These are phyloP conservation scores for Ptychoptera contaminata DNA, from an alignment of 2,888 invertebrate species.

Conservation along the genomic window DNA sequence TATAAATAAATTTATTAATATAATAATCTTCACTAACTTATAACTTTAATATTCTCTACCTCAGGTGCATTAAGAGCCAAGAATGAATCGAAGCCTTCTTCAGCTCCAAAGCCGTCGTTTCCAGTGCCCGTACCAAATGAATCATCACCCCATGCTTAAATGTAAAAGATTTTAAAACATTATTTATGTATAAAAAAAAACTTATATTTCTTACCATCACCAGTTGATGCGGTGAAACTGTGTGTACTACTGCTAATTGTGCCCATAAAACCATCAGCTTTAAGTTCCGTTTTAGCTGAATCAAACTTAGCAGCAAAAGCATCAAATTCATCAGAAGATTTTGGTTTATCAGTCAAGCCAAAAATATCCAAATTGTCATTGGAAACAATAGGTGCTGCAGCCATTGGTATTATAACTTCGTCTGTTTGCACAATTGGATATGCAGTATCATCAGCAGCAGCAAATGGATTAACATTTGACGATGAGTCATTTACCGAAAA, in stretches of 20 bases:
- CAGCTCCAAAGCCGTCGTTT: slow-evolving; percentile 20
- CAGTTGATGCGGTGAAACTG: slow-evolving; percentile 13
- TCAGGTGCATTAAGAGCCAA: slow-evolving; percentile 60
- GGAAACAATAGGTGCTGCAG: background rate
- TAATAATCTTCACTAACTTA: slow-evolving; percentile 29
- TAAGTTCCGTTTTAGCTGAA: slow-evolving; percentile 26
- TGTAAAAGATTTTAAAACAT: slow-evolving; percentile 5
- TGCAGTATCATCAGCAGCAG: slow-evolving; percentile 25
- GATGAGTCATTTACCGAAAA: slow-evolving; percentile 20
- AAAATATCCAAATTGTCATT: slow-evolving; percentile 18
- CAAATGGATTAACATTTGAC: slow-evolving; percentile 34
- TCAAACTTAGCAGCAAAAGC: slow-evolving; percentile 85
- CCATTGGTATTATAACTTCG: too few species aligned
- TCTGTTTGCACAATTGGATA: too few species aligned
- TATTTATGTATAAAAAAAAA: too few species aligned
- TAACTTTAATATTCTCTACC: slow-evolving; percentile 8
- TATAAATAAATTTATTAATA: slow-evolving; percentile 50
- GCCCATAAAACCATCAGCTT: slow-evolving; percentile 35
- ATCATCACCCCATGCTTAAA: background rate
- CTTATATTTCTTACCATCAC: slow-evolving; percentile 27
- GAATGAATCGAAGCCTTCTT: slow-evolving; percentile 67
- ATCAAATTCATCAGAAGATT: slow-evolving; percentile 48
- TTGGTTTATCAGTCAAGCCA: slow-evolving; percentile 25
- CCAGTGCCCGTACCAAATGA: slow-evolving; percentile 18
- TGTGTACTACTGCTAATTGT: slow-evolving; percentile 26